These are phyloP conservation scores for Helostoma temminkii DNA, from an alignment of 2,797 vertebrate genomes.

Conservation along the genomic window DNA sequence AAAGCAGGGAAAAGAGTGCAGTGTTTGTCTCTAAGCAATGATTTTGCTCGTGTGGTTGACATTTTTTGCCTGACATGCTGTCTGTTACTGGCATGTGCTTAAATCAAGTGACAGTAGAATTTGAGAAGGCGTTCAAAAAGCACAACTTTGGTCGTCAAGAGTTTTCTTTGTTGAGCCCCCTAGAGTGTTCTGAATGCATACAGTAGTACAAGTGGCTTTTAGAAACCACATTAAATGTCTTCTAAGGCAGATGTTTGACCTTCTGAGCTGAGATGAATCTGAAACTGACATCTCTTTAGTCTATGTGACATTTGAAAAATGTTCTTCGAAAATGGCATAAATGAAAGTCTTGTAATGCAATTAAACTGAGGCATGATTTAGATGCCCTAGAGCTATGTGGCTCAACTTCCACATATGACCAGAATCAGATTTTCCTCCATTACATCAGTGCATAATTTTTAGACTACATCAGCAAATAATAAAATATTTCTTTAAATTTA, in stretches of 20 bases:
- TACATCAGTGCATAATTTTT: too few relatives aligned
- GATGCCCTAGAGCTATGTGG: conserved; percentile 7
- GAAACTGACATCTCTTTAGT: conserved; percentile 22
- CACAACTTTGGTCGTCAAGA: conserved; percentile 5
- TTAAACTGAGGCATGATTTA: conserved; percentile 12
- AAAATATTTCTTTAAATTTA: too few relatives aligned
- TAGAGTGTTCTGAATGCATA: background rate
- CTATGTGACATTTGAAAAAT: conserved; percentile 11
- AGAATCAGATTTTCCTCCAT: too few relatives aligned
- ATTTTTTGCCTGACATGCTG: conserved; percentile 17
- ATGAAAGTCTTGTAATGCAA: background rate
- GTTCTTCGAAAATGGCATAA: conserved; percentile 9
- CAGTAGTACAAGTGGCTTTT: background rate
- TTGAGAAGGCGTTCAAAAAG: conserved; percentile 15
- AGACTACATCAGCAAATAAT: too few relatives aligned
- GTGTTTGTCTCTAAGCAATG: conserved; percentile 29
- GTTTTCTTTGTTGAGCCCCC: background rate
- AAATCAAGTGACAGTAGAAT: conserved; percentile 17
- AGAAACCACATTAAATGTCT: conserved; percentile 4
- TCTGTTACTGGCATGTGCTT: conserved; percentile 22
- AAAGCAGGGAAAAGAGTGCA: conserved; percentile 8
- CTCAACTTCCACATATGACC: too few relatives aligned
- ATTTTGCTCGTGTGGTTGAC: conserved; percentile 29
- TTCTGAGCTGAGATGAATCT: conserved; percentile 1
- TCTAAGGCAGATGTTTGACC: conserved; percentile 20